Percentiles rank a stretch among this genome's conserved stretches.
Evolutionary conservation across 2,888 invertebrate species (phyloP).

Genomic region (Punctoribates punctum): DNA sequence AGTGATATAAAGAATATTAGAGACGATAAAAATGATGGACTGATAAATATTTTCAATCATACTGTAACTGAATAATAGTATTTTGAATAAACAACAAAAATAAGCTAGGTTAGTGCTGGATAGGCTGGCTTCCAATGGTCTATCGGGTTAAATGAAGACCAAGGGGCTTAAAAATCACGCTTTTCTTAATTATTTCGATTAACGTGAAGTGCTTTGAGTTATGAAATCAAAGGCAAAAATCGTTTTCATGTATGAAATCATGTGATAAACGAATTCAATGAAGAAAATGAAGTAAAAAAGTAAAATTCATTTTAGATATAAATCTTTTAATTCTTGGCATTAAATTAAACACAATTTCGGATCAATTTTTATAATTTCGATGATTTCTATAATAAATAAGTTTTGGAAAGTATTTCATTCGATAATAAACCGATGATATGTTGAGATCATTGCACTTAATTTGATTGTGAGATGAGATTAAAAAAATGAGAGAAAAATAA

Average conservation of each 20-base stretch:
- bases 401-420: background rate
- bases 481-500: background rate
- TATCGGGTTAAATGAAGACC: background rate
- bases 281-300: background rate
- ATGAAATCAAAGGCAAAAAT: background rate
- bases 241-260: background rate
- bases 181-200: background rate
- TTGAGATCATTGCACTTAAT: slow-evolving; percentile 27
- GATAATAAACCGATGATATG: slow-evolving; percentile 4
- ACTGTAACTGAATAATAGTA: no score
- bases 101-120: no score
- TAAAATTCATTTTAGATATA: background rate
- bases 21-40: background rate
- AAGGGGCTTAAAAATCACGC: background rate
- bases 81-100: no score
- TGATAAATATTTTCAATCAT: background rate
- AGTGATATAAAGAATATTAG: background rate
- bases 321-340: no score
- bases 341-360: no score
- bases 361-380: background rate
- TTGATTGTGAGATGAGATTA: background rate
- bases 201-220: background rate
- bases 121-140: no score
- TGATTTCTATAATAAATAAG: background rate
- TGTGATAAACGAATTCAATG: background rate